Percentiles rank a stretch among this genome's conserved stretches.
Evolutionary conservation across 37 sponge, comb jelly and placozoan species (phyloP).

Genomic region (Axinella damicornis): DNA sequence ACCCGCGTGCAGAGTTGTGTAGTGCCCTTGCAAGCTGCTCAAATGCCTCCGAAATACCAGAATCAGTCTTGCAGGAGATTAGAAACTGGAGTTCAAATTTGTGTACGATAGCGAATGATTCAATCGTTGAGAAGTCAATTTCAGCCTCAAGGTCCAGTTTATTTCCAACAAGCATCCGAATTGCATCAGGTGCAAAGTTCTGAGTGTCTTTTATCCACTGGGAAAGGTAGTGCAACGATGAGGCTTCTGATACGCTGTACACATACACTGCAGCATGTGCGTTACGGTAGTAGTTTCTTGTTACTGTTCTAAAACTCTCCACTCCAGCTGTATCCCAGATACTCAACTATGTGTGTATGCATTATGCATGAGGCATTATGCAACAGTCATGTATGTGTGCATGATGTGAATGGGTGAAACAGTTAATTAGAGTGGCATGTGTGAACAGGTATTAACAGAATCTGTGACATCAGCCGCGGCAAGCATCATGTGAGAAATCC

Average conservation of each 20-base stretch:
- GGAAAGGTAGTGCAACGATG: conserved; percentile 86
- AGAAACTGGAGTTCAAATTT: conserved; percentile 61
- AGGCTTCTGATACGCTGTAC: conserved; percentile 84
- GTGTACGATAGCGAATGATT: conserved; percentile 75
- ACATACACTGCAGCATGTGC: conserved; percentile 92
- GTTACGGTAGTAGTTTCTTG: conserved; percentile 90
- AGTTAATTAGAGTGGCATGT: no score
- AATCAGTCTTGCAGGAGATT: conserved; percentile 78
- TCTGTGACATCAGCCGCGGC: no score
- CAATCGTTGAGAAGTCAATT: conserved; percentile 69
- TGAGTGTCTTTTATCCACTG: conserved; percentile 89
- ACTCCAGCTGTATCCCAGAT: conserved; percentile 97
- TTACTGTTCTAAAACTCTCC: conserved; percentile 90
- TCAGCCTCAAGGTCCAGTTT: conserved; percentile 82
- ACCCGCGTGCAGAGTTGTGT: no score
- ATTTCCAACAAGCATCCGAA: conserved; percentile 86
- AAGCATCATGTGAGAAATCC: no score
- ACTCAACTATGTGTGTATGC: conserved; percentile 54
- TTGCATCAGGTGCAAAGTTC: conserved; percentile 83
- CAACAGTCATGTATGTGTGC: conserved; percentile 19
- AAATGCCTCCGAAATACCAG: conserved; percentile 77
- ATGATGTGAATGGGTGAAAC: no score
- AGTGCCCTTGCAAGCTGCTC: conserved; percentile 53
- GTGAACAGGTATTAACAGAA: no score
- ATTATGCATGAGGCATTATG: no score